Base-by-base conservation (phyloP, 2,797 vertebrate genomes). In the Bryconaethiops microstoma region DNA sequence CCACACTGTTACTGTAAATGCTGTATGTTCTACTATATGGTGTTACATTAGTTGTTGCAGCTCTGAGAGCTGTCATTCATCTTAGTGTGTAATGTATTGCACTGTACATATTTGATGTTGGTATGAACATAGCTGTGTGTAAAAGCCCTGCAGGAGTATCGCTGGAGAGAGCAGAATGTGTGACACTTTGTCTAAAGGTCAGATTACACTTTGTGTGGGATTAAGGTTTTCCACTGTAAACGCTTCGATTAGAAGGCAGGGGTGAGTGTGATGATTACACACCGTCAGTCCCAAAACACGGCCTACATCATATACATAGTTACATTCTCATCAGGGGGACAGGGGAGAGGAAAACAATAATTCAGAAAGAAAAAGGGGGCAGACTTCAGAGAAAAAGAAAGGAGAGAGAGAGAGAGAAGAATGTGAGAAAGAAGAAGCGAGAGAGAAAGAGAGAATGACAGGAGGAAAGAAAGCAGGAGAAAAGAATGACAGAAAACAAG, bases 171-270 rank as follows among this genome's bases (percentile, higher is more conserved):
- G 2, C 10, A 10, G 50, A 2, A 14, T 52, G 14, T 13, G 23
- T 29, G 50, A 40, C 67, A 39, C 25, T 79, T 76, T 72, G 72
- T 76, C 64, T 59, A 60, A 76, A 76, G 78, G 68, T 77, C 74
- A 73, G 57, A 70, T 77, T 80, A 80, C 82, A 80, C 25, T 71
- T 40, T 83, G 77, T 71, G 60, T 19, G 72, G 82, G 82, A 80
- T 74, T 83, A 62, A 77, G 73, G 67, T 64, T 55, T 57, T 39
- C 25, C 68, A 80, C 60, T 60, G 67, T 77, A 67, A 50, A 78
- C 45, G 59, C 19, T 21, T 9, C 39, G 79, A 78, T 76, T 57
- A 80, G 68, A 85, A 16, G 65, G 54, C n/a, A 57, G 19, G 29
- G n/a, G 54, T 45, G 29, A 57, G 23, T 35, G 60, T 17, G 4